Conservation (phyloP, 1,140 invertebrate species). For the Bombus haemorrhoidalis region DNA sequence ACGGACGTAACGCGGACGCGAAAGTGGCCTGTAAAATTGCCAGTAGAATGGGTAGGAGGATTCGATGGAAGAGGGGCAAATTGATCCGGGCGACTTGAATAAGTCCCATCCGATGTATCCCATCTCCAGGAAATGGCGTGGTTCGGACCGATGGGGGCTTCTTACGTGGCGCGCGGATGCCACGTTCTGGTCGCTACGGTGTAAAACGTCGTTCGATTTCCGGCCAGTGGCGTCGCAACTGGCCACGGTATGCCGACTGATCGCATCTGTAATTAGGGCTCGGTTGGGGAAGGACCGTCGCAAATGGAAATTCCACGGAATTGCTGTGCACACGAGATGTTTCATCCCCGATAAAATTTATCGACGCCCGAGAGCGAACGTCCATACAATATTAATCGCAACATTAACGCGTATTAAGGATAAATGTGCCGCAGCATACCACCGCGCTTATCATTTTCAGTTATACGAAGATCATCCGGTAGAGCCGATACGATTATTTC, state of each 20-base stretch:
- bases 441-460: not conserved
- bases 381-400: constrained; percentile 46
- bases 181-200: not conserved
- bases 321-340: constrained; percentile 9
- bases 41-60: not conserved
- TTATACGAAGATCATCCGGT: not conserved
- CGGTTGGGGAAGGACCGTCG: not conserved
- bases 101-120: constrained; percentile 9
- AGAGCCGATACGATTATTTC: not conserved
- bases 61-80: not conserved
- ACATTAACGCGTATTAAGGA: constrained; percentile 46
- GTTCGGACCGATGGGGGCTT: constrained; percentile 9
- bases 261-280: constrained; percentile 57
- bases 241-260: constrained; percentile 7
- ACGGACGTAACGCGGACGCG: constrained; percentile 8
- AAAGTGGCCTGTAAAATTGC: constrained; percentile 19
- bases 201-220: constrained; percentile 57
- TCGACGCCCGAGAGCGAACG: constrained; percentile 21
- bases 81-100: not conserved
- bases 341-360: constrained; percentile 41
- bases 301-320: constrained; percentile 55
- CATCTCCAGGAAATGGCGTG: constrained; percentile 45
- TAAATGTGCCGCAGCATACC: not conserved
- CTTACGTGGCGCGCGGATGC: constrained; percentile 44
- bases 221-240: constrained; percentile 10